These are phyloP conservation scores for Leptinotarsa juncta DNA, from an alignment of 2,888 invertebrate species.

Conservation along the genomic window DNA sequence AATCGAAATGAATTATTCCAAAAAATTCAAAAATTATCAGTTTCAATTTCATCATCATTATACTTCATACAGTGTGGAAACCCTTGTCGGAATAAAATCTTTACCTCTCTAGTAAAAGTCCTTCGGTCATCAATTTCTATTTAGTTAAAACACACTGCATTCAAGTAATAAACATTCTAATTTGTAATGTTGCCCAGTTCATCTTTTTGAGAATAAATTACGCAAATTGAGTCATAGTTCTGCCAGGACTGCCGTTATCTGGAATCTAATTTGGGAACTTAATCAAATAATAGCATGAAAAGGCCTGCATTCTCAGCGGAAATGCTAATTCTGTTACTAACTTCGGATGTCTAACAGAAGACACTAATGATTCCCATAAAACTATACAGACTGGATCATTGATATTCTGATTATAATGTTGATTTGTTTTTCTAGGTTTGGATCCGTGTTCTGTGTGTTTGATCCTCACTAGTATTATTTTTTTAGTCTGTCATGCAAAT, in stretches of 20 bases:
- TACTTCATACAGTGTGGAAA: no score
- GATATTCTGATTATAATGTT: neutral
- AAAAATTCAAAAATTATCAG: no score
- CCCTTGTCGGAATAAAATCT: no score
- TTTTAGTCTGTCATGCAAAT: no score
- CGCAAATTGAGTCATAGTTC: slow-evolving; percentile 26
- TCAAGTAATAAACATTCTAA: neutral
- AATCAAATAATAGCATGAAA: slow-evolving; percentile 30
- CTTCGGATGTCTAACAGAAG: neutral
- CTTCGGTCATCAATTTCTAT: no score
- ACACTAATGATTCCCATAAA: neutral
- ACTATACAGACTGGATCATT: neutral
- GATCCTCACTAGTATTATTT: no score
- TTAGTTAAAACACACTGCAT: neutral
- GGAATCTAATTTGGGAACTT: slow-evolving; percentile 27
- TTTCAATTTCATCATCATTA: no score
- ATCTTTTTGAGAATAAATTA: slow-evolving; percentile 34
- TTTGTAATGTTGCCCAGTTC: slow-evolving; percentile 25
- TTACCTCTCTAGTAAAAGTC: no score
- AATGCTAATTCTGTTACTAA: slow-evolving; percentile 3
- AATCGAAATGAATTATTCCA: no score
- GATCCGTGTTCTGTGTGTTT: no score
- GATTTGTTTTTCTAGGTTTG: neutral
- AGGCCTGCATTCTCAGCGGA: slow-evolving; percentile 4
- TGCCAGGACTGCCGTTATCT: slow-evolving; percentile 25